Evolutionary conservation across 1,140 invertebrate genomes (phyloP).

Genomic region (Drosophila repletoides): DNA sequence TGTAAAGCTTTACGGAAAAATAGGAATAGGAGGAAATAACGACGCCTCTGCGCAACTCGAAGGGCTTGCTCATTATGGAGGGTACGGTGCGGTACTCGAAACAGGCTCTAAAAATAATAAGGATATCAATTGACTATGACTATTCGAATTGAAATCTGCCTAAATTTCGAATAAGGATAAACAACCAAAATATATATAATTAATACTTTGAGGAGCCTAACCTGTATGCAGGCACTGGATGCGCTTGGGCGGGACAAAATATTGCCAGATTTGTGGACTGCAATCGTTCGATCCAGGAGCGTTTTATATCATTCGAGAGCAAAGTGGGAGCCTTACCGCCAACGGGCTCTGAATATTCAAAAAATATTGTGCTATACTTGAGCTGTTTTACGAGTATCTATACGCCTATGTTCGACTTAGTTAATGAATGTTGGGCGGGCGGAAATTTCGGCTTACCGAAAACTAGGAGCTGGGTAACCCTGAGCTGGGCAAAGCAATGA

Average conservation of each 20-base stretch:
- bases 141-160: slow-evolving; percentile 45
- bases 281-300: slow-evolving; percentile 84
- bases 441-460: slow-evolving; percentile 51
- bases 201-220: slow-evolving; percentile 81
- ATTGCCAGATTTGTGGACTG: slow-evolving; percentile 48
- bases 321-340: slow-evolving; percentile 88
- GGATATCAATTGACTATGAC: slow-evolving; percentile 61
- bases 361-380: no score
- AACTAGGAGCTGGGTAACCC: slow-evolving; percentile 85
- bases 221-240: slow-evolving; percentile 87
- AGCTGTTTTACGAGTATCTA: no score
- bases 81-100: slow-evolving; percentile 72
- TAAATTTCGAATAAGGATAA: background rate
- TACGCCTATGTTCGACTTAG: no score
- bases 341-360: slow-evolving; percentile 85
- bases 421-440: slow-evolving; percentile 39
- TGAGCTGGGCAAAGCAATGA: slow-evolving; percentile 86
- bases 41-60: slow-evolving; percentile 82
- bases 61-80: slow-evolving; percentile 83
- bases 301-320: slow-evolving; percentile 85
- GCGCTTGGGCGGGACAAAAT: slow-evolving; percentile 86
- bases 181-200: background rate
- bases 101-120: slow-evolving; percentile 76
- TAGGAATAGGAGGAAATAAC: slow-evolving; percentile 83
- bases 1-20: slow-evolving; percentile 83